Evolutionary conservation across 2,113 vertebrate species (phyloP), one percentile per base, ranked within the genome.

Genomic region (Lagopus muta): DNA sequence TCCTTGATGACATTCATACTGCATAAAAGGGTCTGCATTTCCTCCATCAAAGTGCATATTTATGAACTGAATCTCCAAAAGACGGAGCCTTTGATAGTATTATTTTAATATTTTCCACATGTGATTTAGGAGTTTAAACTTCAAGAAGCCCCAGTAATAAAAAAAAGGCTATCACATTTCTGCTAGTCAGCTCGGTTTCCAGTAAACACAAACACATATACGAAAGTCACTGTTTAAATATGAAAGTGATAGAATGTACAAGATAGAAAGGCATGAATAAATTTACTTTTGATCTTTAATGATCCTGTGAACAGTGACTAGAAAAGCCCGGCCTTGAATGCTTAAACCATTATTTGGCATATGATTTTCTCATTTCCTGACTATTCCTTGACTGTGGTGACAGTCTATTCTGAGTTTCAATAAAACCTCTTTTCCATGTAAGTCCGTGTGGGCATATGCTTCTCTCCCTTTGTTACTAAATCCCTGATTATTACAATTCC

Each of bases 11-110:
- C 96, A 97, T 97, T 97, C 96, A 97, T 82, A 88, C 79, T 89
- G 95, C 93, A 96, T 97, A 95, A 97, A 96, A 96, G 95, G 91
- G 82, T 84, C 91, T 94, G 93, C 79, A 77, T 93, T 94, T 96
- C 89, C 82, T 94, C 94, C 82, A 97, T 96, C 97, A 97, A 97
- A 97, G 96, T 94, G 96, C 96, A 97, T 96, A 97, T 97, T 97
- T 97, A 97, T 97, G 95, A 97, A 96, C 86, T 21, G 85, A 96
- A 95, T 91, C 85, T 96, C 92, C 2, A 0, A 96, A 94, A 91
- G 95, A 95, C 3, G 1, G 70, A 95, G 67, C 55, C 80, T 96
- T 96, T 93, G 92, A 96, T 96, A 95, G 82, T 66, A 95, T 96
- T 96, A 95, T 96, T 96, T 95, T 95, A 96, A 96, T 96, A 95